Percentiles rank a stretch among this genome's conserved stretches.
Evolutionary conservation across 2,113 vertebrate genomes (phyloP).

Genomic region (Prionailurus bengalensis): DNA sequence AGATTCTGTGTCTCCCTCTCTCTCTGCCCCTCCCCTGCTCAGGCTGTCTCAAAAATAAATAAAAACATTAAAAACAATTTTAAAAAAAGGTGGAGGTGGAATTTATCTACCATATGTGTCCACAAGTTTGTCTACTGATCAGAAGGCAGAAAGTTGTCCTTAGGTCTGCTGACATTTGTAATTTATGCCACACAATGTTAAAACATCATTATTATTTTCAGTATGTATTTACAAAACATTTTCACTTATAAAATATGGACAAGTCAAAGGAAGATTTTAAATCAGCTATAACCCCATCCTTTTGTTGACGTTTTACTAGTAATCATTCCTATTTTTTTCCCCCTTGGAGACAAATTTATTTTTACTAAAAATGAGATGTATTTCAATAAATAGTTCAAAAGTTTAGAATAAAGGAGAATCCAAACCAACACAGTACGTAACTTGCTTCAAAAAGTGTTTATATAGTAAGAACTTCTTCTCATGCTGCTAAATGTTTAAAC

Average conservation of each 20-base stretch:
- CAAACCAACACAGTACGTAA: neutral
- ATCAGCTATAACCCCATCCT: neutral
- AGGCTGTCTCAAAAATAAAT: too few species aligned
- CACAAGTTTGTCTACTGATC: neutral
- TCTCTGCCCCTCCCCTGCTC: too few species aligned
- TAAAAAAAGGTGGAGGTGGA: too few species aligned
- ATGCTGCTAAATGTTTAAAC: neutral
- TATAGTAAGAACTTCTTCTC: neutral
- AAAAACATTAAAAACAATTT: too few species aligned
- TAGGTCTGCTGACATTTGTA: conserved; percentile 11
- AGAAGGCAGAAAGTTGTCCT: neutral
- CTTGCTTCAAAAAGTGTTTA: conserved; percentile 48
- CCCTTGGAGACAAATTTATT: neutral
- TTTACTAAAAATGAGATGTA: conserved; percentile 51
- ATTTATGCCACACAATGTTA: conserved; percentile 50
- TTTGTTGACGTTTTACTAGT: conserved; percentile 11
- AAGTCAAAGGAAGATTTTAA: neutral
- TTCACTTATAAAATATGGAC: neutral
- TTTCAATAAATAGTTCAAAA: conserved; percentile 27
- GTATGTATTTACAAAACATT: neutral
- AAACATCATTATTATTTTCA: conserved; percentile 11
- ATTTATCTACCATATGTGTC: neutral
- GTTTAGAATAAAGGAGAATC: neutral
- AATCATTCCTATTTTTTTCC: neutral
- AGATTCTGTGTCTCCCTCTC: too few species aligned